phyloP scores from a whole-genome alignment of 2,113 vertebrate species.

The Geothlypis trichas region DNA sequence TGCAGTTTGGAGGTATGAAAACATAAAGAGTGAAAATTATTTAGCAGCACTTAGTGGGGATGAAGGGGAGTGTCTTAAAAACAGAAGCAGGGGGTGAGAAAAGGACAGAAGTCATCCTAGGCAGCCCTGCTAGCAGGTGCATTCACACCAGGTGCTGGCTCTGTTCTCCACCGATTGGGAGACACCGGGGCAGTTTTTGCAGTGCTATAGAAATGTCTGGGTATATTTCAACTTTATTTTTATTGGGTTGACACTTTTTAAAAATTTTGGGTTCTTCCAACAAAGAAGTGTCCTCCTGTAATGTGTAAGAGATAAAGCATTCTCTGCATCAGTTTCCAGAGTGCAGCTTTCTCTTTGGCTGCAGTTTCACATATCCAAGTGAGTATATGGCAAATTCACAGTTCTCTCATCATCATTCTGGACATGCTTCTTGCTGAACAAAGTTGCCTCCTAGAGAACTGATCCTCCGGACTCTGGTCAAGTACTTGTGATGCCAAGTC shows the following conservation, averaged over 20 bases:
- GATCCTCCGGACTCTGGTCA: not conserved
- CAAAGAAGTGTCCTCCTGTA: not conserved
- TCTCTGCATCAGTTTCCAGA: not conserved
- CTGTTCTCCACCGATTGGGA: not conserved
- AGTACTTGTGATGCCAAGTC: not conserved
- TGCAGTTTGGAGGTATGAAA: not conserved
- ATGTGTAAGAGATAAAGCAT: not conserved
- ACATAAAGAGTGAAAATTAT: not conserved
- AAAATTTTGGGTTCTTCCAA: not conserved
- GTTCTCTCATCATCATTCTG: not conserved
- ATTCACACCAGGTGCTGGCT: conserved; percentile 27
- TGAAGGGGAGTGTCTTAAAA: not conserved
- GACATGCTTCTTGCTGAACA: not conserved
- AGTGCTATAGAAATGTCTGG: not conserved
- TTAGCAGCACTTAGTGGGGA: not conserved
- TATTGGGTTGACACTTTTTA: not conserved
- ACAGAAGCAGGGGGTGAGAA: not conserved
- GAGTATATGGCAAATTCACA: not conserved
- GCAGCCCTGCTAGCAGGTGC: conserved; percentile 21
- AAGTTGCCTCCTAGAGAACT: not conserved
- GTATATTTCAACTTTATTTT: not conserved
- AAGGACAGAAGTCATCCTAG: not conserved
- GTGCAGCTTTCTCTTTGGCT: not conserved
- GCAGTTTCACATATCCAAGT: not conserved
- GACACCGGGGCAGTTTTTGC: not conserved